Percentiles rank a stretch among this genome's conserved stretches.
These are phyloP conservation scores for Miltochrista miniata DNA, from an alignment of 2,888 invertebrate genomes.

Conservation along the genomic window DNA sequence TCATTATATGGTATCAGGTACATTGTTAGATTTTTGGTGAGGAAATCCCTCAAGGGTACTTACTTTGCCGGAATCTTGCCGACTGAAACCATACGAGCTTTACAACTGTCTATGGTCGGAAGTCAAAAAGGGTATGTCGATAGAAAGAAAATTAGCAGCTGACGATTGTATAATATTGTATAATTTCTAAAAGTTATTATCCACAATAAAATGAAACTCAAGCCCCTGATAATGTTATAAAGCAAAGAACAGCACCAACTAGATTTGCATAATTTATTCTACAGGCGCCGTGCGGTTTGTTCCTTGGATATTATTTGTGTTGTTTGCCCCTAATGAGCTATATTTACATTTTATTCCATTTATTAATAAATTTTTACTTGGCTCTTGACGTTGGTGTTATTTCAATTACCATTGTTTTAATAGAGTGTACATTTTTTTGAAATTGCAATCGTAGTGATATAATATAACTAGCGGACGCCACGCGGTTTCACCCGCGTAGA, in stretches of 20 bases:
- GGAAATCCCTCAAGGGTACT: too few relatives aligned
- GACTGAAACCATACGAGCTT: too few relatives aligned
- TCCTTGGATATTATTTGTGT: background rate
- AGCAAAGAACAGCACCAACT: slow-evolving; percentile 17
- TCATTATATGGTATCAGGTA: too few relatives aligned
- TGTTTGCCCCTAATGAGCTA: background rate
- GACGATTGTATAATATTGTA: background rate
- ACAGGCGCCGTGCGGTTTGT: slow-evolving; percentile 12
- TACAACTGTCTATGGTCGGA: too few relatives aligned
- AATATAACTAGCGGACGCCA: too few relatives aligned
- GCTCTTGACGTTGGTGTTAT: background rate
- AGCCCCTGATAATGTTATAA: slow-evolving; percentile 26
- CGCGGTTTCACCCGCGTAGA: too few relatives aligned
- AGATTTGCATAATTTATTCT: slow-evolving; percentile 7
- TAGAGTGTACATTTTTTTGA: too few relatives aligned
- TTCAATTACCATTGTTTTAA: background rate
- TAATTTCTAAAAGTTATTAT: background rate
- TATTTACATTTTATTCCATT: background rate
- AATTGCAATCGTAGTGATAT: too few relatives aligned
- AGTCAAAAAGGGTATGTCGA: too few relatives aligned
- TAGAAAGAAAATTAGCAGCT: background rate
- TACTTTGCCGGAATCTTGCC: too few relatives aligned
- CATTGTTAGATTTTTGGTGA: too few relatives aligned
- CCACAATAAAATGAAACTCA: background rate
- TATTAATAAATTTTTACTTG: background rate